These are phyloP conservation scores for Nasonia giraulti DNA, from an alignment of 1,140 invertebrate species.

Conservation along the genomic window DNA sequence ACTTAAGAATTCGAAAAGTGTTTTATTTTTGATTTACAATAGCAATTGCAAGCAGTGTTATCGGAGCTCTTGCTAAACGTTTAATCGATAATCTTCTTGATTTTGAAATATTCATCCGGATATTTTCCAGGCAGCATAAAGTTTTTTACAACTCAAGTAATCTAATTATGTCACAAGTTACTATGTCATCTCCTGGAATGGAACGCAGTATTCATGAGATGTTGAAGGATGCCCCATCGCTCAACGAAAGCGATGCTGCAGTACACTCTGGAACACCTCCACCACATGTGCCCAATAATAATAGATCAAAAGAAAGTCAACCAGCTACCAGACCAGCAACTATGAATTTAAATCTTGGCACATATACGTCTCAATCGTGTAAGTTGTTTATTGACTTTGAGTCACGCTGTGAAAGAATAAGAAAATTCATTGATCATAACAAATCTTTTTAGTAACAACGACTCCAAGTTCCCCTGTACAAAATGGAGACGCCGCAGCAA, in stretches of 20 bases:
- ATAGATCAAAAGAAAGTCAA: conserved; percentile 65
- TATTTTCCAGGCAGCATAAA: conserved; percentile 2
- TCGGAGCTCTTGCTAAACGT: no score
- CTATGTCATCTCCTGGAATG: conserved; percentile 67
- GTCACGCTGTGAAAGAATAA: background rate
- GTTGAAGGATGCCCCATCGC: conserved; percentile 87
- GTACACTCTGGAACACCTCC: conserved; percentile 82
- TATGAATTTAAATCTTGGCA: conserved; percentile 65
- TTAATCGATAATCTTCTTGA: no score
- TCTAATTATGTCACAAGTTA: conserved; percentile 63
- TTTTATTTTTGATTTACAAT: no score
- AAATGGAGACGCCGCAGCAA: conserved; percentile 78
- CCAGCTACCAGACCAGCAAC: conserved; percentile 72
- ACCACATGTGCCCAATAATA: conserved; percentile 68
- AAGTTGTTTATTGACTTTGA: conserved; percentile 30
- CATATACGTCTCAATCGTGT: conserved; percentile 62
- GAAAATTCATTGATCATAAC: conserved; percentile 54
- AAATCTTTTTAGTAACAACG: conserved; percentile 51
- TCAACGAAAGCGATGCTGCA: conserved; percentile 85
- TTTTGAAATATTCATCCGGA: background rate
- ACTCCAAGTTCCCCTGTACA: conserved; percentile 75
- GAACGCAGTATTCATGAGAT: conserved; percentile 91
- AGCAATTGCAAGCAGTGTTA: no score
- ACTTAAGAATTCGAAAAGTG: no score
- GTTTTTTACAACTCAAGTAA: background rate